phyloP scores from a whole-genome alignment of 1,140 invertebrate species.

The Dinoponera quadriceps region DNA sequence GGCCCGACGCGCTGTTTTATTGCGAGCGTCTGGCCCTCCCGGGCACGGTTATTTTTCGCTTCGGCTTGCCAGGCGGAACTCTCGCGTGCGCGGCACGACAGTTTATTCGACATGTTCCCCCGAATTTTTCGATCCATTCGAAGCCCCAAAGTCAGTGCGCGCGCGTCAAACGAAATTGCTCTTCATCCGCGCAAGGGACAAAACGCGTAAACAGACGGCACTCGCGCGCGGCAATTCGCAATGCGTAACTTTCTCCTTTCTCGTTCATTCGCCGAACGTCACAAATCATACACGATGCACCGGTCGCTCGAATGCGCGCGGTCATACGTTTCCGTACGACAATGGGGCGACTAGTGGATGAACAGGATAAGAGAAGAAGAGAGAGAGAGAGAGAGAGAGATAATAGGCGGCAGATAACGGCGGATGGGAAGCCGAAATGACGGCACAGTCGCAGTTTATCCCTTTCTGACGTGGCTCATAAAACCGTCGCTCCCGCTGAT shows the following conservation, averaged over 20 bases:
- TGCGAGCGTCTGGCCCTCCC: slow-evolving; percentile 50
- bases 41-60: slow-evolving; percentile 60
- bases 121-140: slow-evolving; percentile 55
- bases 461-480: slow-evolving; percentile 56
- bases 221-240: slow-evolving; percentile 21
- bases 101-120: slow-evolving; percentile 24
- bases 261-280: slow-evolving; percentile 45
- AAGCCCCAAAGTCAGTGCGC: slow-evolving; percentile 36
- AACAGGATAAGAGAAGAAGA: not conserved
- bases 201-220: slow-evolving; percentile 45
- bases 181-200: slow-evolving; percentile 38
- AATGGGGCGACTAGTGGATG: slow-evolving; percentile 56
- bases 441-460: slow-evolving; percentile 56
- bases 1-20: slow-evolving; percentile 28
- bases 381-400: slow-evolving; percentile 23
- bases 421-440: slow-evolving; percentile 61
- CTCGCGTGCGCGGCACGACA: slow-evolving; percentile 8
- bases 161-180: slow-evolving; percentile 56
- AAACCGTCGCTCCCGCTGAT: slow-evolving; percentile 53
- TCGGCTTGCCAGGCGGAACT: slow-evolving; percentile 49
- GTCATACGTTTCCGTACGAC: slow-evolving; percentile 50
- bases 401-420: slow-evolving; percentile 65
- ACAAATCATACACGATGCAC: slow-evolving; percentile 54
- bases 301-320: slow-evolving; percentile 23
- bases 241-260: slow-evolving; percentile 57